These are phyloP conservation scores for Chaetodon trifascialis DNA, from an alignment of 2,113 vertebrate genomes.

Conservation along the genomic window DNA sequence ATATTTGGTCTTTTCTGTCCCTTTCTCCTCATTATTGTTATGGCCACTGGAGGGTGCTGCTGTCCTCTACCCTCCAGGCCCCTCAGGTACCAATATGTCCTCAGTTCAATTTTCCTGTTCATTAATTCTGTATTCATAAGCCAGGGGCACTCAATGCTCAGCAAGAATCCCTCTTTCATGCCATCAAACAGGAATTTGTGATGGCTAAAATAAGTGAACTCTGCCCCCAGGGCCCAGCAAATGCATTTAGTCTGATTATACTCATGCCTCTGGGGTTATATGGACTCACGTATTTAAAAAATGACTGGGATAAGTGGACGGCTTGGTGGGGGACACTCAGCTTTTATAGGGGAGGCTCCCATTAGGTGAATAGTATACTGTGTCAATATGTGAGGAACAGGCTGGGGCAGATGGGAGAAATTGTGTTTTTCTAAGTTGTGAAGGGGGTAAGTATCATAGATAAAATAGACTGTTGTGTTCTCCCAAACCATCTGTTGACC, in stretches of 20 bases:
- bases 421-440: background rate
- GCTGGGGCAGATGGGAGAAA: constrained; percentile 14
- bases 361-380: background rate
- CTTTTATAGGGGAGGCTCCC: background rate
- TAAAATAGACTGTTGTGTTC: background rate
- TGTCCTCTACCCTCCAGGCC: background rate
- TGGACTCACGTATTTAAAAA: background rate
- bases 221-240: constrained; percentile 26
- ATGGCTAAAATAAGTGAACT: constrained; percentile 47
- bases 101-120: constrained; percentile 73
- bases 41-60: constrained; percentile 31
- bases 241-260: constrained; percentile 27
- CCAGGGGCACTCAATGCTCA: constrained; percentile 64
- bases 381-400: background rate
- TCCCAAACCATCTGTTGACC: constrained; percentile 26
- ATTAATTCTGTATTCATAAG: constrained; percentile 70
- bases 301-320: constrained; percentile 9
- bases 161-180: constrained; percentile 31
- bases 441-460: background rate
- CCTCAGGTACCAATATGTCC: constrained; percentile 45
- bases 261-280: background rate
- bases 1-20: background rate
- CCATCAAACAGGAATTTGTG: constrained; percentile 21
- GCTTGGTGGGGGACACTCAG: background rate
- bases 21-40: background rate